phyloP scores from a whole-genome alignment of 2,888 invertebrate genomes.

The Euproctis similis region DNA sequence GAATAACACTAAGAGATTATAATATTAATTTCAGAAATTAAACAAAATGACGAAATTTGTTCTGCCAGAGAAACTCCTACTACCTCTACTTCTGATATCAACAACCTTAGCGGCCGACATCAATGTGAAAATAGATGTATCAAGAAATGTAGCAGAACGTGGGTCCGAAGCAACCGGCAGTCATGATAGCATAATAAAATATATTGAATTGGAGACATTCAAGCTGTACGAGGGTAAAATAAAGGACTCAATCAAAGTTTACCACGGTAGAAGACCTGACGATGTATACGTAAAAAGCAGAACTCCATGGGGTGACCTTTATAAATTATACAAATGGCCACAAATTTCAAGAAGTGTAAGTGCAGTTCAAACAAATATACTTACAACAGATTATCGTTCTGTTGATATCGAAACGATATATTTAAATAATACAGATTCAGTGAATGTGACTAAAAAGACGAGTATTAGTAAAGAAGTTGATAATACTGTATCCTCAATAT shows the following conservation, averaged over 20 bases:
- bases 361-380: neutral
- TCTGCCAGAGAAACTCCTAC: no score
- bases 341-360: slow-evolving; percentile 21
- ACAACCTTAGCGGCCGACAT: slow-evolving; percentile 15
- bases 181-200: slow-evolving; percentile 10
- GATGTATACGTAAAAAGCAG: slow-evolving; percentile 26
- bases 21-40: neutral
- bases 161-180: neutral
- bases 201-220: slow-evolving; percentile 25
- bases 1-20: neutral
- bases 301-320: slow-evolving; percentile 32
- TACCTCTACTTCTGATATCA: neutral
- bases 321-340: slow-evolving; percentile 22
- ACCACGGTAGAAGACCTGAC: slow-evolving; percentile 25
- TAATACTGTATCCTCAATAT: neutral
- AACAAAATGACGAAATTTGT: neutral
- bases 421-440: neutral
- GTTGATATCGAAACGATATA: neutral
- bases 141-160: neutral
- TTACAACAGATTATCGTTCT: neutral
- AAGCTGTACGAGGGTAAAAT: slow-evolving; percentile 23
- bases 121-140: slow-evolving; percentile 8
- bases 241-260: slow-evolving; percentile 18
- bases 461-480: neutral
- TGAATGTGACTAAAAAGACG: neutral